Evolutionary conservation across 1,140 invertebrate genomes (phyloP), one percentile per base, ranked within the genome.

Genomic region (Zaprionus africanus): DNA sequence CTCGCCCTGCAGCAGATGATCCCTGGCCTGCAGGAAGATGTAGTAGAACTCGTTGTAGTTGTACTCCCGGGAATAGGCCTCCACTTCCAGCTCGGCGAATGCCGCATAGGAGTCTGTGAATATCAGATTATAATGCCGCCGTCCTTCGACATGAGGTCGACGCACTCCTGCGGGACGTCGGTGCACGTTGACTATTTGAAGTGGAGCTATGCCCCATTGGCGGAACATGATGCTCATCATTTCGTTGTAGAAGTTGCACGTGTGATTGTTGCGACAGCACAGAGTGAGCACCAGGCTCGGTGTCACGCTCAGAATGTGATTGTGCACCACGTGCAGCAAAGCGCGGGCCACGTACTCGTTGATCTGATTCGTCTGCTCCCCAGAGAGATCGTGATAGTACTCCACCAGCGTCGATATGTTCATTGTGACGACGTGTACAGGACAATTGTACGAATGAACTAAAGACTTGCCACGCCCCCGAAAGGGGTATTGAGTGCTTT

Each of bases 21-120:
- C 91, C 0, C 84, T 54, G 0, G 81, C 75, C 67, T 92, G 86
- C 43, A 92, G 78, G 22, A 92, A 92, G 7, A 92, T 92, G 22
- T 86, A 91, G 36, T 92, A 92, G 51, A 79, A 78, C 43, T 92
- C 91, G 4, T 88, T 91, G 77, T 79, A 82, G 38, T 92, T 82
- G 19, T 88, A 88, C 7, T 83, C 68, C 5, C 58, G 19, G 1
- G 76, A 74, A 60, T 88, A 67, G 3, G 76, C 53, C 28, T 79
- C 81, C 59, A 92, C 67, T 12, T 91, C 76, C 13, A 88, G 88
- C 12, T 90, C 83, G 1, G 54, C 19, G 43, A 92, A 88, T 24
- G 91, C 79, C 19, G 77, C 60, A 60, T 78, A 91, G 1, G 91
- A 92, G 49, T 92, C 91, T 12, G 88, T 84, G 12, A 92, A 78